Percentiles rank a stretch among this genome's conserved stretches.
These are phyloP conservation scores for Microcebus murinus DNA, from an alignment of 2,113 vertebrate species.

Conservation along the genomic window DNA sequence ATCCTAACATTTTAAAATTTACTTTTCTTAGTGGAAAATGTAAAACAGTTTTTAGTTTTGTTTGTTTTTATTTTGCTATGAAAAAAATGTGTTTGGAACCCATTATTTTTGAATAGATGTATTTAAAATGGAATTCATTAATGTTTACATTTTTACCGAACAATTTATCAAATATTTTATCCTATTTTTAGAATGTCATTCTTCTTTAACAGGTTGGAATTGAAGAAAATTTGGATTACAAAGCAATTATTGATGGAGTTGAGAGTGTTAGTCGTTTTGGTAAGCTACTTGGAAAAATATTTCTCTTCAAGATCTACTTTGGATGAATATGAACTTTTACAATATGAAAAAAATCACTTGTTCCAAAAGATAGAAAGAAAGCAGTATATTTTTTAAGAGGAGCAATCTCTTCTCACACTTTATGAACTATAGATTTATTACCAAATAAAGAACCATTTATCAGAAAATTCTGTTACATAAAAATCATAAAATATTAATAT, in stretches of 20 bases:
- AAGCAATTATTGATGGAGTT: slow-evolving; percentile 90
- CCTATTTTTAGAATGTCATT: slow-evolving; percentile 59
- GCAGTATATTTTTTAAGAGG: neutral
- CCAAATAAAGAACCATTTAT: neutral
- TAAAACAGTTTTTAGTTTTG: slow-evolving; percentile 32
- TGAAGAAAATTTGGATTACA: slow-evolving; percentile 93
- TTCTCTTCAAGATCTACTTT: slow-evolving; percentile 13
- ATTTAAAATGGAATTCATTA: neutral
- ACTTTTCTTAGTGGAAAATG: slow-evolving; percentile 50
- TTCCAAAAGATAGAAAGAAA: neutral
- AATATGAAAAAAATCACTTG: neutral
- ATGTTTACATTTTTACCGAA: slow-evolving; percentile 23
- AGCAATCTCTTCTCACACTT: neutral
- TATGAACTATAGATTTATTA: neutral
- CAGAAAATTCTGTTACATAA: neutral
- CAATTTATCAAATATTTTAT: neutral
- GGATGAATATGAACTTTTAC: neutral
- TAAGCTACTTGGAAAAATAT: slow-evolving; percentile 79
- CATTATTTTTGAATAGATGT: neutral
- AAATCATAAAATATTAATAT: neutral
- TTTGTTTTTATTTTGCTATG: slow-evolving; percentile 5
- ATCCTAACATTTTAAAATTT: slow-evolving; percentile 51
- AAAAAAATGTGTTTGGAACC: neutral
- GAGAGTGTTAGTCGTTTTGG: slow-evolving; percentile 94
- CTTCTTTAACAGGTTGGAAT: slow-evolving; percentile 88